Conservation (phyloP, 2,888 invertebrate genomes). For the Drosophila mimica region DNA sequence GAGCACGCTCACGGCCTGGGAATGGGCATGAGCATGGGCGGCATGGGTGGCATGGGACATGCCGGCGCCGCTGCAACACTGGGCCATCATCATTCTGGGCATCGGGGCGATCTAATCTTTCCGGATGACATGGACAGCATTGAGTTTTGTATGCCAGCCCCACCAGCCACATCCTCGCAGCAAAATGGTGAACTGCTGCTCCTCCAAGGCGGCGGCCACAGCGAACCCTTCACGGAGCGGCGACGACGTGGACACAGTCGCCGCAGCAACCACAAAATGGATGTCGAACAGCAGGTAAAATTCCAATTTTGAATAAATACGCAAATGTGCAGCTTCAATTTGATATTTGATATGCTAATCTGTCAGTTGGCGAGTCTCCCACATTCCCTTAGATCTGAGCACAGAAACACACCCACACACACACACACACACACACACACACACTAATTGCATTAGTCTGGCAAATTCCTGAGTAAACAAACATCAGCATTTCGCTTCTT, state of each 20-base stretch:
- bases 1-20: constrained; percentile 2
- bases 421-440: no score
- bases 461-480: background rate
- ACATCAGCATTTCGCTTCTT: background rate
- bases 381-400: background rate
- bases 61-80: constrained; percentile 69
- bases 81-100: constrained; percentile 71
- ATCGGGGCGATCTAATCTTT: constrained; percentile 81
- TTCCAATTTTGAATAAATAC: background rate
- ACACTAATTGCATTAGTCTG: background rate
- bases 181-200: constrained; percentile 77
- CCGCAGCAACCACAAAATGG: constrained; percentile 84
- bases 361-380: background rate
- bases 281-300: constrained; percentile 84
- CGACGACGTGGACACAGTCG: constrained; percentile 82
- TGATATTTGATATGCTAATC: background rate
- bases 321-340: background rate
- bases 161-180: constrained; percentile 70
- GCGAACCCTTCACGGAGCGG: constrained; percentile 82
- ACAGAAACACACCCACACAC: no score
- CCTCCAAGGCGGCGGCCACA: constrained; percentile 64
- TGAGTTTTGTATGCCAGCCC: constrained; percentile 83
- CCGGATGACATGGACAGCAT: constrained; percentile 84
- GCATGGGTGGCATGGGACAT: constrained; percentile 42
- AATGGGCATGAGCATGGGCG: constrained; percentile 40